Percentiles rank a stretch among this genome's conserved stretches.
Evolutionary conservation across 2,888 invertebrate genomes (phyloP).

Genomic region (Dicyrtomina minuta): DNA sequence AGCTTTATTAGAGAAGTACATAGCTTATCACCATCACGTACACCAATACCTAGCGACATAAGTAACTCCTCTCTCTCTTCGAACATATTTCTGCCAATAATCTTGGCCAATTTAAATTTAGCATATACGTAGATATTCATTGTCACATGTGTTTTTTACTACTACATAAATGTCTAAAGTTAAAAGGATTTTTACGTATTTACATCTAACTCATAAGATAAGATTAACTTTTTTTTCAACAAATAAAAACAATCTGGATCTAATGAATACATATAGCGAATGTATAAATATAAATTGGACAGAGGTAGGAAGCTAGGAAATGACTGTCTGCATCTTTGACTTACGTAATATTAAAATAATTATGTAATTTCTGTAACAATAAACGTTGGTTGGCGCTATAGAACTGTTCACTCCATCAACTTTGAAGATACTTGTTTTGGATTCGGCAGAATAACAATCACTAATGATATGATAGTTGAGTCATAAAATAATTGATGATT

Average conservation of each 20-base stretch:
- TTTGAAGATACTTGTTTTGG: conserved; percentile 13
- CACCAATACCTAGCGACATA: too few relatives aligned
- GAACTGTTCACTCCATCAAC: background rate
- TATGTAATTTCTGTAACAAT: background rate
- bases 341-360: too few relatives aligned
- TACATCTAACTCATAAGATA: too few relatives aligned
- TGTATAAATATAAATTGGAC: too few relatives aligned
- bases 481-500: conserved; percentile 26
- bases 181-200: too few relatives aligned
- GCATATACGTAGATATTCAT: background rate
- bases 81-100: conserved; percentile 21
- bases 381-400: background rate
- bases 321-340: too few relatives aligned
- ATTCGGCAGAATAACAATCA: conserved; percentile 16
- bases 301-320: too few relatives aligned
- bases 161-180: too few relatives aligned
- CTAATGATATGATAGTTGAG: conserved; percentile 26
- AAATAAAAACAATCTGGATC: too few relatives aligned
- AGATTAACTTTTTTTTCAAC: too few relatives aligned
- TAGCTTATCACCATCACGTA: conserved; percentile 2
- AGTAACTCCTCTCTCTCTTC: too few relatives aligned
- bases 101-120: conserved; percentile 9
- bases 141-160: background rate
- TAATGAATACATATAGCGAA: too few relatives aligned
- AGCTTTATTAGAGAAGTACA: background rate